Percentiles rank a stretch among this genome's conserved stretches.
These are phyloP conservation scores for Laterallus jamaicensis DNA, from an alignment of 2,113 vertebrate species.

Conservation along the genomic window DNA sequence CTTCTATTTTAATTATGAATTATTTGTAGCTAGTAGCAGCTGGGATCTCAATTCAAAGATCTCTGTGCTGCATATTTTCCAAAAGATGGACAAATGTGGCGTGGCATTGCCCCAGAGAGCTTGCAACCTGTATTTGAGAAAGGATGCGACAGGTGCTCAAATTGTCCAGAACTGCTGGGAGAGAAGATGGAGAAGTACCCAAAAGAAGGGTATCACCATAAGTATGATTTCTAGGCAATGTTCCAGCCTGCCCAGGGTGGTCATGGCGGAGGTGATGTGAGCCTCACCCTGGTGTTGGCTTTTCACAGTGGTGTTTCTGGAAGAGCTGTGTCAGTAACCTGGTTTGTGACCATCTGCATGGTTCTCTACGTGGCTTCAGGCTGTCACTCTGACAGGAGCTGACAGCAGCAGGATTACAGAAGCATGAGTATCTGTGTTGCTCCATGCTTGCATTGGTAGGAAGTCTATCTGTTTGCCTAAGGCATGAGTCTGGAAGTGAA, in stretches of 20 bases:
- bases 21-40: neutral
- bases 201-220: neutral
- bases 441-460: neutral
- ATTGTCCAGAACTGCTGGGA: neutral
- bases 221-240: neutral
- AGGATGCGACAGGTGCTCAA: neutral
- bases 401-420: neutral
- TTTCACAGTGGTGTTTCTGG: neutral
- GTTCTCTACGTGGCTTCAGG: neutral
- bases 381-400: neutral
- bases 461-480: neutral
- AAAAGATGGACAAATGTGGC: neutral
- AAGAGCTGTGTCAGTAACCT: neutral
- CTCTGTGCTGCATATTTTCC: neutral
- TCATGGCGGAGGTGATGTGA: neutral
- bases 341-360: neutral
- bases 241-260: neutral
- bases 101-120: neutral
- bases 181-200: neutral
- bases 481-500: neutral
- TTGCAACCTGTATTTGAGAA: neutral
- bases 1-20: slow-evolving; percentile 22
- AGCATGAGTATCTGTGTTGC: neutral
- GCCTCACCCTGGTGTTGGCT: neutral
- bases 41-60: neutral